Conservation (phyloP, 2,888 invertebrate genomes). For the Terebella lapidaria region DNA sequence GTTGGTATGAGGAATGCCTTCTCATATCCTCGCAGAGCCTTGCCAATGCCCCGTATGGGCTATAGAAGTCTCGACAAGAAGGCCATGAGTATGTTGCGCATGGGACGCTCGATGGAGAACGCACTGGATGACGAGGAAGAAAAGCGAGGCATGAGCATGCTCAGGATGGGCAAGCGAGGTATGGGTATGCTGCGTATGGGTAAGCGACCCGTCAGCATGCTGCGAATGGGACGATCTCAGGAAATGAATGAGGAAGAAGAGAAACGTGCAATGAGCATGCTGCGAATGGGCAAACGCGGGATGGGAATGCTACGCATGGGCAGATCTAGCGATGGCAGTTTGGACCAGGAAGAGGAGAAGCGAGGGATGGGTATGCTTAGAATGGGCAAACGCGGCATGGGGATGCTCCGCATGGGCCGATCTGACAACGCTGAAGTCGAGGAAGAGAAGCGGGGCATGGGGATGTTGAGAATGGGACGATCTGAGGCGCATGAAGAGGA, state of each 20-base stretch:
- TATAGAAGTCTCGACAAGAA: background rate
- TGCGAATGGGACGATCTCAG: constrained; percentile 12
- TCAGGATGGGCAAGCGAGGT: constrained; percentile 23
- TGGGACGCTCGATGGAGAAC: background rate
- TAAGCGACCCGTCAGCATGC: constrained; percentile 20
- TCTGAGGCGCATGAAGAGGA: background rate
- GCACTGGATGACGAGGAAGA: background rate
- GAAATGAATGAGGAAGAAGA: background rate
- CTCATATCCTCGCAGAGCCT: background rate
- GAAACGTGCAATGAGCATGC: constrained; percentile 21
- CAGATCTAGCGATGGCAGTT: background rate
- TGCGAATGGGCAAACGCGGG: constrained; percentile 24
- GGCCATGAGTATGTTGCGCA: background rate
- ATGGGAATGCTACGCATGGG: constrained; percentile 16
- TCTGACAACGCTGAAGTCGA: background rate
- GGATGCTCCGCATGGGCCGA: constrained; percentile 2
- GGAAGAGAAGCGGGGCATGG: constrained; percentile 15
- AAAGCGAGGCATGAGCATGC: constrained; percentile 23
- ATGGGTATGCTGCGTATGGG: constrained; percentile 26
- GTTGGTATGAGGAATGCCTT: background rate
- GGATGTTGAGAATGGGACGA: constrained; percentile 15
- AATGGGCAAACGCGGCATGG: constrained; percentile 20
- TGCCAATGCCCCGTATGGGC: constrained; percentile 1
- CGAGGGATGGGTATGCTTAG: constrained; percentile 20
- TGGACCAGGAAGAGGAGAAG: constrained; percentile 6